These are phyloP conservation scores for Spodoptera litura DNA, from an alignment of 1,140 invertebrate genomes.

Conservation along the genomic window DNA sequence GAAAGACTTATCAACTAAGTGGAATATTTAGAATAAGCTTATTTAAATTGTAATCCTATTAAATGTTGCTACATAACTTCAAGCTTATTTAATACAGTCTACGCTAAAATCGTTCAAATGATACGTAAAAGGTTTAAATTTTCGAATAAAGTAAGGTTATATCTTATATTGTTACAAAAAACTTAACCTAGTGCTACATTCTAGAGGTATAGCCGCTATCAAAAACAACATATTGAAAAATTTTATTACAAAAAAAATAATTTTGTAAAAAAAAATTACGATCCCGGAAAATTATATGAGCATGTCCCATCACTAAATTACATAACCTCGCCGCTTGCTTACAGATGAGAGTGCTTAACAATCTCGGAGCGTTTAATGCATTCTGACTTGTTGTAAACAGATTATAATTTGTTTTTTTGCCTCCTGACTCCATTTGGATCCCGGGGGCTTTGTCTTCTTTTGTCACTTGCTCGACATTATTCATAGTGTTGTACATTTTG, in stretches of 20 bases:
- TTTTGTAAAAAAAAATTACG: background rate
- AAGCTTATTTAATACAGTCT: no score
- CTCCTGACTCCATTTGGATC: background rate
- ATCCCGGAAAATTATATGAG: background rate
- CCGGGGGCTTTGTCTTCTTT: background rate
- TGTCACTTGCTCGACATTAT: slow-evolving; percentile 12
- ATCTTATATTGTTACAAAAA: no score
- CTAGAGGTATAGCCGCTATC: no score
- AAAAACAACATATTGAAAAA: no score
- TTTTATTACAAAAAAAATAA: background rate
- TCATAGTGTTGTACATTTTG: slow-evolving; percentile 24
- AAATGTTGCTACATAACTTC: no score
- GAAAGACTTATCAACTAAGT: no score
- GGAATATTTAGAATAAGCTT: no score
- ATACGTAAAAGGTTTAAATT: no score
- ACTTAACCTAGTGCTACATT: no score
- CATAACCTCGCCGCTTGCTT: slow-evolving; percentile 16
- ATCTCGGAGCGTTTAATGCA: slow-evolving; percentile 28
- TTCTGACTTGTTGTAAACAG: slow-evolving; percentile 34
- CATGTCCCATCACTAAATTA: slow-evolving; percentile 8
- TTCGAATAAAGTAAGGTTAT: no score
- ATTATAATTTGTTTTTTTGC: slow-evolving; percentile 29
- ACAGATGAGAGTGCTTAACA: slow-evolving; percentile 18
- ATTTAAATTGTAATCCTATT: no score
- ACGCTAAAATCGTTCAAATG: no score